phyloP scores from a whole-genome alignment of 2,888 invertebrate species.

The Cosmia pyralina region DNA sequence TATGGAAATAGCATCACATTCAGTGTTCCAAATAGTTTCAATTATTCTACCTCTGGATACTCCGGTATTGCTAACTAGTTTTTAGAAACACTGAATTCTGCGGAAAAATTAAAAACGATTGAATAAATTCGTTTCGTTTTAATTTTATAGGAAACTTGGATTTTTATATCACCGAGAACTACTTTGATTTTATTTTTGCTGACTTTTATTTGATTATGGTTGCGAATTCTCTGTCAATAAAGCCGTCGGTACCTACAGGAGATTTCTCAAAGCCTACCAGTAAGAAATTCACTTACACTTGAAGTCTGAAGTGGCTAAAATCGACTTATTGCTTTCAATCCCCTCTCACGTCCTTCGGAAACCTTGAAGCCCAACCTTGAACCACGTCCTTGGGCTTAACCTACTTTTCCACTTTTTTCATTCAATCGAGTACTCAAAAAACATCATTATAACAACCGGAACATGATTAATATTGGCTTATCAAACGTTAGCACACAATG shows the following conservation, averaged over 20 bases:
- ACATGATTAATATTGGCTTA: constrained; percentile 52
- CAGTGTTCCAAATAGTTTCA: constrained; percentile 43
- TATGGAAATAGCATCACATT: constrained; percentile 58
- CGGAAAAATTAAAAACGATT: constrained; percentile 3
- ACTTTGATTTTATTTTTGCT: constrained; percentile 18
- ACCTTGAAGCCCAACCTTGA: constrained; percentile 46
- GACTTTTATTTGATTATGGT: background rate
- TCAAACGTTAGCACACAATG: constrained; percentile 42
- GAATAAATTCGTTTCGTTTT: constrained; percentile 25
- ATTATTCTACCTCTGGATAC: constrained; percentile 45
- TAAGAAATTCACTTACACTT: constrained; percentile 37
- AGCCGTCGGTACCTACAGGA: background rate
- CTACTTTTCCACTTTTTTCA: constrained; percentile 20
- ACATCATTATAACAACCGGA: constrained; percentile 22
- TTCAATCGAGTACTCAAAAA: constrained; percentile 35
- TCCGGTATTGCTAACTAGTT: constrained; percentile 27
- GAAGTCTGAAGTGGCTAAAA: constrained; percentile 30
- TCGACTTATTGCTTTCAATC: constrained; percentile 35
- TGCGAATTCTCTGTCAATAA: background rate
- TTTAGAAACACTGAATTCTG: constrained; percentile 13
- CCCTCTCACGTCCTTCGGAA: constrained; percentile 26
- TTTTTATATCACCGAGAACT: background rate
- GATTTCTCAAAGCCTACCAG: background rate
- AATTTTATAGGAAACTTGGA: background rate
- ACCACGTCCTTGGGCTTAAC: constrained; percentile 35